Conservation (phyloP, 2,888 invertebrate species). For the Helobdella robusta region DNA sequence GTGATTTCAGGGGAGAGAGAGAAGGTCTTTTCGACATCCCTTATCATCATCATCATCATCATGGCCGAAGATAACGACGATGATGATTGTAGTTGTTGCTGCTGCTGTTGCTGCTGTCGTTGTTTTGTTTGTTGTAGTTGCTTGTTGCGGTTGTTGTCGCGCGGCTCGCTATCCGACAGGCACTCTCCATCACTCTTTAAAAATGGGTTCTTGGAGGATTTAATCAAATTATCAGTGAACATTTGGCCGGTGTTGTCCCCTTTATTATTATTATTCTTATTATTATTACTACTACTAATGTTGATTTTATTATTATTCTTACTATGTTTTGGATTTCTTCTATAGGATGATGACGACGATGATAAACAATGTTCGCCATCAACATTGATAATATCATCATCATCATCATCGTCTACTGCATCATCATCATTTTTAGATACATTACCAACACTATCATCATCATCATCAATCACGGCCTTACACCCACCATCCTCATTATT, state of each 20-base stretch:
- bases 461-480: background rate
- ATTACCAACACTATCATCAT: background rate
- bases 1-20: slow-evolving; percentile 77
- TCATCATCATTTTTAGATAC: no score
- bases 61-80: slow-evolving; percentile 27
- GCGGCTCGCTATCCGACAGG: background rate
- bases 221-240: no score
- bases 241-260: background rate
- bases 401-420: no score
- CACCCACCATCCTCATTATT: background rate
- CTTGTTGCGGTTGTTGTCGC: background rate
- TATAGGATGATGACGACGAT: background rate
- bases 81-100: no score
- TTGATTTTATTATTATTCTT: background rate
- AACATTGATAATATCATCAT: background rate
- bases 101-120: no score
- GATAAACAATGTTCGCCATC: background rate
- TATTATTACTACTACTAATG: background rate
- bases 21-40: slow-evolving; percentile 28
- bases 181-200: background rate
- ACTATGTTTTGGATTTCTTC: background rate
- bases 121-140: no score
- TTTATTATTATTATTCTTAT: background rate
- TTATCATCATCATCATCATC: slow-evolving; percentile 23
- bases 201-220: background rate